Base-by-base conservation (phyloP, 2,888 invertebrate species). In the Elegia similella region DNA sequence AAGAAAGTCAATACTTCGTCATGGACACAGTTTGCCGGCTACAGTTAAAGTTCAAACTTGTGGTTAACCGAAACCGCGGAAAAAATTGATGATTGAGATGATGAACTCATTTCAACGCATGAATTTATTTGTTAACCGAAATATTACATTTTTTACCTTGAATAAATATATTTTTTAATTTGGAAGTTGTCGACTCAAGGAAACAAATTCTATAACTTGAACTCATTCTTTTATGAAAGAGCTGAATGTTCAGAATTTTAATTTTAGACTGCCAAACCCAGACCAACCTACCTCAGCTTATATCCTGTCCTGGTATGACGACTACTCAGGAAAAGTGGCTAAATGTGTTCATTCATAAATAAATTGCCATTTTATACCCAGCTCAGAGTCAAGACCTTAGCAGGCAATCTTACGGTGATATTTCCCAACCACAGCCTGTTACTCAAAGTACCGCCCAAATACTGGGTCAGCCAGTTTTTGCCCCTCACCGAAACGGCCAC, bases 1-100 rank as follows among this genome's bases (percentile, higher is more conserved):
- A 59, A 56, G 58, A 61, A 30, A 58, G 60, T 42, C 62, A 56
- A 59, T 52, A 59, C 30, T 59, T 56, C 59, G 61, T 16, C 50
- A 55, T 43, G 52, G 59, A 47, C 57, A 52, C 53, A 55, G 55
- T 58, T 58, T 58, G 56, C 0, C 34, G 23, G 23, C 30, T 42
- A 29, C 38, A 42, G 17, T 50, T 43, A 48, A 53, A 43, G 42
- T 50, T 34, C 50, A 50, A 50, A 15, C 30, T 13, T 48, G 56
- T 50, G 56, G 56, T 50, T 48, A 42, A 56, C 56, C 48, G 23
- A 47, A 29, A 54, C 53, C 43, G 53, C 53, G 43, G 29, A 32
- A 29, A 54, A 15, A 54, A 54, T 54, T 12, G 53, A 43, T 53
- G 13, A 32, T 7, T 38, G 16, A 23, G 23, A 23, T 34, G 34